A percentile compares a stretch with the other conserved stretches of the same genome.
These are phyloP conservation scores for Nesidiocoris tenuis DNA, from an alignment of 2,888 invertebrate species.

Conservation along the genomic window DNA sequence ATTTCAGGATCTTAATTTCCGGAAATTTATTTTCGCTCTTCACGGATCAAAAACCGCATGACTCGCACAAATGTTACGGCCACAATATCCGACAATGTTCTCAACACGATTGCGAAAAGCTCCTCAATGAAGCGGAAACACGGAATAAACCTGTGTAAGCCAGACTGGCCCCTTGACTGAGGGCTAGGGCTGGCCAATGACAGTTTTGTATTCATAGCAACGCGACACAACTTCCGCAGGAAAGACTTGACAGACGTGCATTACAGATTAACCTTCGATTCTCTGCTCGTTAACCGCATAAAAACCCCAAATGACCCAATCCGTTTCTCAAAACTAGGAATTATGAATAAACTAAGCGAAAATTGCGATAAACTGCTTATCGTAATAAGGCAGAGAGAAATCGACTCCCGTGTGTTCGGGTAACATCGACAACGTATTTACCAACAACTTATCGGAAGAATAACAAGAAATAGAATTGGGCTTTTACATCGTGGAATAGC, in stretches of 20 bases:
- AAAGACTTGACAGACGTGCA: not conserved
- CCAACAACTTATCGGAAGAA: no score
- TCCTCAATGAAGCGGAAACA: not conserved
- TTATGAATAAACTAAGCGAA: no score
- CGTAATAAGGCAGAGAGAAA: no score
- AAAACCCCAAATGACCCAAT: no score
- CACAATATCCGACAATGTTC: not conserved
- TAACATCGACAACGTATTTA: no score
- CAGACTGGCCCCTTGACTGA: not conserved
- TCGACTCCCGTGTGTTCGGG: no score
- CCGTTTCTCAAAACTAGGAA: no score
- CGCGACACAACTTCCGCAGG: constrained; percentile 25
- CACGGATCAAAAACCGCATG: not conserved
- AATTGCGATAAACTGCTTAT: no score
- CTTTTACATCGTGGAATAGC: no score
- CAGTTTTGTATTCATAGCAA: constrained; percentile 23
- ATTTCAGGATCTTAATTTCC: no score
- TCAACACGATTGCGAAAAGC: not conserved
- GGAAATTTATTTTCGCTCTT: not conserved
- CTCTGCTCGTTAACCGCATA: no score
- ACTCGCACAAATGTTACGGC: not conserved
- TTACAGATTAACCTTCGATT: not conserved
- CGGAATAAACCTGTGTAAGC: not conserved
- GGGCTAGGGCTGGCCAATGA: not conserved
- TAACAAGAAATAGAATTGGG: no score